A percentile compares a stretch with the other conserved stretches of the same genome.
Conservation (phyloP, 1,140 invertebrate species). For the Euura lappo region DNA sequence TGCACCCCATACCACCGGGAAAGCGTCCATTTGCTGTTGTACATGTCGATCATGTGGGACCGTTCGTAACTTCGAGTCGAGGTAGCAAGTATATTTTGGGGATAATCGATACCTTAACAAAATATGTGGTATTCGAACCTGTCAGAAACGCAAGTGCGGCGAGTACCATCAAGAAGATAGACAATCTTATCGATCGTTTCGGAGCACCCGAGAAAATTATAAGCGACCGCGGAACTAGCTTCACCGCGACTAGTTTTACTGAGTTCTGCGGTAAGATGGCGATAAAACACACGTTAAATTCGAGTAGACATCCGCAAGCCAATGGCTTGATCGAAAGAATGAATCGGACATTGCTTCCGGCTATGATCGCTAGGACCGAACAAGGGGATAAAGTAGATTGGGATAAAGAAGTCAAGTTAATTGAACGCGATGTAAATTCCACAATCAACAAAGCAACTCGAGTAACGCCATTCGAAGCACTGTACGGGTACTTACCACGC, state of each 20-base stretch:
- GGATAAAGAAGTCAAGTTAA: conserved; percentile 21
- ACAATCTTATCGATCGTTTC: conserved; percentile 21
- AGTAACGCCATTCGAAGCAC: conserved; percentile 23
- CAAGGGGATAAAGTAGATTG: conserved; percentile 15
- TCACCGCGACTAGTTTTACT: conserved; percentile 24
- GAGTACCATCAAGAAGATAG: conserved; percentile 12
- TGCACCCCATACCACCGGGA: conserved; percentile 25
- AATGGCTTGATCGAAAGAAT: conserved; percentile 33
- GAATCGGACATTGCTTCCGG: conserved; percentile 21
- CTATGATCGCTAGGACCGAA: conserved; percentile 2
- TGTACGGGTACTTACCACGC: conserved; percentile 27
- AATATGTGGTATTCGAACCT: conserved; percentile 18
- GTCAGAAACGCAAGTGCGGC: neutral
- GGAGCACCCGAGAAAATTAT: conserved; percentile 27
- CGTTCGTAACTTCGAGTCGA: conserved; percentile 14
- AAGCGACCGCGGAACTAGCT: conserved; percentile 13
- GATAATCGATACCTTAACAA: conserved; percentile 23
- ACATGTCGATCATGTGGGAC: conserved; percentile 28
- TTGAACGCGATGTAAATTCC: conserved; percentile 26
- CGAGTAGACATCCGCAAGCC: conserved; percentile 34
- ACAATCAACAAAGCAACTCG: conserved; percentile 22
- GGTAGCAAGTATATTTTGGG: conserved; percentile 25
- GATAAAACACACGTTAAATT: conserved; percentile 37
- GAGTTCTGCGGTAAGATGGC: conserved; percentile 29
- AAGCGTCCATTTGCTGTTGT: conserved; percentile 22